Evolutionary conservation across 2,113 vertebrate species (phyloP), one percentile per base, ranked within the genome.

Genomic region (Anarrhichthys ocellatus): DNA sequence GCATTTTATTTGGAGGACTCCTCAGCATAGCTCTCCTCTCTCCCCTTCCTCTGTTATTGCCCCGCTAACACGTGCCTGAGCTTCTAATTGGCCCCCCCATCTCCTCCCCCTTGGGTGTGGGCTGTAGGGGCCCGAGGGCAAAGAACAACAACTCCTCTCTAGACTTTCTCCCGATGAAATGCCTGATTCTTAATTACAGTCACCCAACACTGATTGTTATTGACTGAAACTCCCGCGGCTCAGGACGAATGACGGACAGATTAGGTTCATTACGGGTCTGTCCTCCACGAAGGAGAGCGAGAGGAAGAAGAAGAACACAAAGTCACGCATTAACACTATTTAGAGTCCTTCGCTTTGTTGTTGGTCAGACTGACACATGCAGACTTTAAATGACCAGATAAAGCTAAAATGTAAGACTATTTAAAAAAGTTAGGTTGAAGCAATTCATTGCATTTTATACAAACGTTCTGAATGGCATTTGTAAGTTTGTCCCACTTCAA

Each of bases 171-270:
- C 94, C 94, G 93, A 93, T 93, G 94, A 95, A 92, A 95, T 92
- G 92, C 89, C 90, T 93, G 91, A 85, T 90, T 95, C 94, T 95
- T 96, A 96, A 95, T 96, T 95, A 95, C 95, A 95, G 94, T 95
- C 92, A 91, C 93, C 93, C 93, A 94, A 94, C 94, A 91, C 95
- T 95, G 95, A 96, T 96, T 95, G 95, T 95, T 96, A 96, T 96
- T 95, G 95, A 96, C 94, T 92, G 94, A 94, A 92, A 89, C 90
- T 95, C 94, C 92, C 92, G 90, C 74, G 90, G 94, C 94, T 94
- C 90, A 70, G 94, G 94, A 94, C 94, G 81, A 95, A 93, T 93
- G 94, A 92, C 92, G 89, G 91, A 93, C 89, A 94, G 94, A 95
- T 95, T 95, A 95, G 94, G 93, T 95, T 93, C 93, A 94, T 96